Percentiles rank a stretch among this genome's conserved stretches.
Conservation (phyloP, 2,113 vertebrate genomes). For the Platichthys flesus region DNA sequence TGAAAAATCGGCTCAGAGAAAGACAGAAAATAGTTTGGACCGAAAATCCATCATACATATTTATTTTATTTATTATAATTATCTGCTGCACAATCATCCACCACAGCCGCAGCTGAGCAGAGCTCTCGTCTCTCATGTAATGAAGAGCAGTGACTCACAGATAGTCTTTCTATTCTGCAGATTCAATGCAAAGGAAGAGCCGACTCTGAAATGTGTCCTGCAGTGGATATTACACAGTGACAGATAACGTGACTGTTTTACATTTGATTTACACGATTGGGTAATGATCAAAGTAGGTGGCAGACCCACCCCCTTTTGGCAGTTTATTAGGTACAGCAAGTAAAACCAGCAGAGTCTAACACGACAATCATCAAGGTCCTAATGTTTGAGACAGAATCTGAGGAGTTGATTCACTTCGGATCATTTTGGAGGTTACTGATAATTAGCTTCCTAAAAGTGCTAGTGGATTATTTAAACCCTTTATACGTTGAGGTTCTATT, state of each 20-base stretch:
- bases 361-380: too few relatives aligned
- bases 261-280: background rate
- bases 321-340: too few relatives aligned
- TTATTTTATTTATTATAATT: background rate
- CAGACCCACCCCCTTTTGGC: too few relatives aligned
- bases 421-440: background rate
- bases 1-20: background rate
- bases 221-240: background rate
- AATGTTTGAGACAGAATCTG: background rate
- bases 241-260: background rate
- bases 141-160: too few relatives aligned
- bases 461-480: too few relatives aligned
- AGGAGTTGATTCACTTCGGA: background rate
- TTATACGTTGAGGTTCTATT: too few relatives aligned
- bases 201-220: background rate
- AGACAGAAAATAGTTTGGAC: background rate
- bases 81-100: slow-evolving; percentile 4
- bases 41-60: slow-evolving; percentile 11
- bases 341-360: too few relatives aligned
- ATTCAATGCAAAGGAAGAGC: background rate
- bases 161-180: background rate
- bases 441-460: too few relatives aligned
- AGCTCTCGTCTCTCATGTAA: background rate
- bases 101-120: background rate
- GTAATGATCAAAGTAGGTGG: too few relatives aligned